phyloP scores from a whole-genome alignment of 2,888 invertebrate species.

The Enchytraeus crypticus region DNA sequence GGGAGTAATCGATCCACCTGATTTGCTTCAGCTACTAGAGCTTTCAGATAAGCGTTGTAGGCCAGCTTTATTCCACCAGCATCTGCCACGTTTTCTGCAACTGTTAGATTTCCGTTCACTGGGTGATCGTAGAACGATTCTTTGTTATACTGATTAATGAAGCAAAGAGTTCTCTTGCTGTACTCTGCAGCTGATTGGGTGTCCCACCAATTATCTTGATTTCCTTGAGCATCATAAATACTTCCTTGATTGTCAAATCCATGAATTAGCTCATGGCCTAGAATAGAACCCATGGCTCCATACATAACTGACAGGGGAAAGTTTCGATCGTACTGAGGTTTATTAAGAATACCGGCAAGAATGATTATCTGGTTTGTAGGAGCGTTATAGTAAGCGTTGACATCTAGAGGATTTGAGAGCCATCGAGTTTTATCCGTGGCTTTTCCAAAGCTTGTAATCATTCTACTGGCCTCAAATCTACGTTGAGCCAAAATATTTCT shows the following conservation, averaged over 20 bases:
- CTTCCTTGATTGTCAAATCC: background rate
- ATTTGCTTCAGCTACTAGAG: too few species aligned
- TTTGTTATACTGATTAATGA: background rate
- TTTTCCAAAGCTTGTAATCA: too few species aligned
- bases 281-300: background rate
- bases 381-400: background rate
- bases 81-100: background rate
- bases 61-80: background rate
- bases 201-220: background rate
- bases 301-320: background rate
- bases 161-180: background rate
- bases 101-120: background rate
- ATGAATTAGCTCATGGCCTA: background rate
- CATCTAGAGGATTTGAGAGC: background rate
- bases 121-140: too few species aligned
- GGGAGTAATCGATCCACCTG: too few species aligned
- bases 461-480: too few species aligned
- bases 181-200: background rate
- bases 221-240: background rate
- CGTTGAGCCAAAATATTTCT: too few species aligned
- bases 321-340: background rate
- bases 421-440: background rate
- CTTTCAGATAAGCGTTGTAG: too few species aligned
- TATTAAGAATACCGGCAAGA: background rate
- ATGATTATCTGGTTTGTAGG: background rate